phyloP scores from a whole-genome alignment of 2,113 vertebrate genomes.

The Cyprinodon brontotheroides region DNA sequence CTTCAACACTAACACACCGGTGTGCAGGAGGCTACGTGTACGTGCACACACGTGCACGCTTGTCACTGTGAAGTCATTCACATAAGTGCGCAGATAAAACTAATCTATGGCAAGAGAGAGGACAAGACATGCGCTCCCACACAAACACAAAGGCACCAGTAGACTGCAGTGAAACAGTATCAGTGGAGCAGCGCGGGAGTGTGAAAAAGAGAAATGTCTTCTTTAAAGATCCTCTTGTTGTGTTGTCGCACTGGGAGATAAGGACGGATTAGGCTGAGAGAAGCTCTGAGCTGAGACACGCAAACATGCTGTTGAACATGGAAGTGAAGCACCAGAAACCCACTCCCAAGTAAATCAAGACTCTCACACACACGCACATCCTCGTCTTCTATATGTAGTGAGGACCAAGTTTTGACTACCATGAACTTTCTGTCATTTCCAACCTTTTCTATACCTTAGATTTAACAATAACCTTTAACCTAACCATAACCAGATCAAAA shows the following conservation, averaged over 20 bases:
- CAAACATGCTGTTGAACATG: conserved; percentile 75
- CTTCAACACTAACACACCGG: conserved; percentile 23
- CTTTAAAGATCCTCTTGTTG: conserved; percentile 76
- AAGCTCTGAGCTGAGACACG: conserved; percentile 73
- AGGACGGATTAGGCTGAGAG: conserved; percentile 73
- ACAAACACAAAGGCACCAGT: conserved; percentile 17
- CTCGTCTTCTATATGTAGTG: no score
- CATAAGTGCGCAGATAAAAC: conserved; percentile 33
- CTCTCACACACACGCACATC: conserved; percentile 8
- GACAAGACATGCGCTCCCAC: not conserved
- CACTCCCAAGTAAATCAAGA: conserved; percentile 39
- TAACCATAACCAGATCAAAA: no score
- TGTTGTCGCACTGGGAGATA: conserved; percentile 72
- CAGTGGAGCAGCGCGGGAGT: conserved; percentile 48
- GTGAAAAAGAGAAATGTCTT: conserved; percentile 67
- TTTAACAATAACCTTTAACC: no score
- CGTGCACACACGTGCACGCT: conserved; percentile 16
- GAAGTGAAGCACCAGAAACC: conserved; percentile 55
- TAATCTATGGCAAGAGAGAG: conserved; percentile 29
- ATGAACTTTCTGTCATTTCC: not conserved
- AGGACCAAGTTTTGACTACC: not conserved
- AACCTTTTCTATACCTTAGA: not conserved
- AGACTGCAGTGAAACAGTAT: conserved; percentile 47
- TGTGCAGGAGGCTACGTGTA: conserved; percentile 2
- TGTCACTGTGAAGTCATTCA: conserved; percentile 23